Percentiles rank a stretch among this genome's conserved stretches.
Evolutionary conservation across 2,888 invertebrate genomes (phyloP).

Genomic region (Axea sp.): DNA sequence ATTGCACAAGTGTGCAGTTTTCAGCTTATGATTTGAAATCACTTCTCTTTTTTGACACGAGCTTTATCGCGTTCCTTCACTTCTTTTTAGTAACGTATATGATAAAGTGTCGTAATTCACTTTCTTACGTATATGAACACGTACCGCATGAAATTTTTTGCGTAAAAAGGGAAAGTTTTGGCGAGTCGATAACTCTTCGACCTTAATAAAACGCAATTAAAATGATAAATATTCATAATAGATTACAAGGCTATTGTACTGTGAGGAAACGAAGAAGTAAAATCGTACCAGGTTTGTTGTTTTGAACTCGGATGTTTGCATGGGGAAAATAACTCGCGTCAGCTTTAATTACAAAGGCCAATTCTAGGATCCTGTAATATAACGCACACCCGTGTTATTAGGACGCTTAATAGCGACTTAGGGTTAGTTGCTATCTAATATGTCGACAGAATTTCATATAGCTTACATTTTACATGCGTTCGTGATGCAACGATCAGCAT

Average conservation of each 20-base stretch:
- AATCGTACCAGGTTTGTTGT: too few species aligned
- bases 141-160: conserved; percentile 1
- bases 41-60: too few species aligned
- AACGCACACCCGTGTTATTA: not conserved
- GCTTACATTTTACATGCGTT: conserved; percentile 20
- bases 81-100: not conserved
- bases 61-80: too few species aligned
- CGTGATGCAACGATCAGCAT: conserved; percentile 40
- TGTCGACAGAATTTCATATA: conserved; percentile 12
- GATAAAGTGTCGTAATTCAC: not conserved
- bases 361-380: conserved; percentile 1
- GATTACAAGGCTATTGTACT: too few species aligned
- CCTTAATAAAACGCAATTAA: too few species aligned
- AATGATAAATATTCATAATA: too few species aligned
- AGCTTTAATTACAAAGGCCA: conserved; percentile 39
- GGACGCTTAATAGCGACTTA: conserved; percentile 34
- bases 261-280: too few species aligned
- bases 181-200: conserved; percentile 8
- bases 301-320: too few species aligned
- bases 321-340: too few species aligned
- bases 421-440: conserved; percentile 11
- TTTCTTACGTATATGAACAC: not conserved
- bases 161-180: conserved; percentile 12
- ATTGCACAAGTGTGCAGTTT: too few species aligned
- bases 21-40: too few species aligned